Percentiles rank a stretch among this genome's conserved stretches.
Evolutionary conservation across 2,888 invertebrate genomes (phyloP).

Genomic region (Acrobasis suavella): DNA sequence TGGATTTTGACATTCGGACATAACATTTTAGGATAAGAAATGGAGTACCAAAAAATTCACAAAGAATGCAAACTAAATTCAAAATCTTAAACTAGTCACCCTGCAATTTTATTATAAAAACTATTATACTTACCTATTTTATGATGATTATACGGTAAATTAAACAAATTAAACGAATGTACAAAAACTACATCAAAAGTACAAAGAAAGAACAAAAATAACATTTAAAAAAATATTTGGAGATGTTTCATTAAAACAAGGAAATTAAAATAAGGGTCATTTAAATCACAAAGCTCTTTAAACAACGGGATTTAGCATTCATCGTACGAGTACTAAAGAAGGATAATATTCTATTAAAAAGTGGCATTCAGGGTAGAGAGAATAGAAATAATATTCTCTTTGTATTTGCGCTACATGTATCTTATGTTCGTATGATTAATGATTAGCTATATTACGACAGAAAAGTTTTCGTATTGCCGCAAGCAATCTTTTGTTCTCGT

Average conservation of each 20-base stretch:
- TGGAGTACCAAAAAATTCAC: too few species aligned
- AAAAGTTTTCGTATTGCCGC: background rate
- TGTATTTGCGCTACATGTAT: conserved; percentile 18
- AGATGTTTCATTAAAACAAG: background rate
- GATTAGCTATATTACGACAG: conserved; percentile 22
- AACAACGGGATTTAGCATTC: background rate
- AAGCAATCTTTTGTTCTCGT: background rate
- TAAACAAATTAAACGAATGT: too few species aligned
- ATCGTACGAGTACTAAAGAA: background rate
- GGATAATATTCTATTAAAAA: conserved; percentile 4
- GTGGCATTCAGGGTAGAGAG: background rate
- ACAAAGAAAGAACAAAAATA: too few species aligned
- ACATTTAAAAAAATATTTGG: too few species aligned
- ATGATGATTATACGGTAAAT: too few species aligned
- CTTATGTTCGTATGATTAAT: conserved; percentile 27
- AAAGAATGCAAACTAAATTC: too few species aligned
- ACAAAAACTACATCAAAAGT: too few species aligned
- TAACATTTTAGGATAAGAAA: too few species aligned
- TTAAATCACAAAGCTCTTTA: background rate
- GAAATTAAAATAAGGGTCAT: background rate
- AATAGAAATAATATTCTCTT: conserved; percentile 10
- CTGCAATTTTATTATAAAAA: too few species aligned
- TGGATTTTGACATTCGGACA: too few species aligned
- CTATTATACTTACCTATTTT: too few species aligned
- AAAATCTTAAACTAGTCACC: too few species aligned